Evolutionary conservation across 2,797 vertebrate species (phyloP), one percentile per base, ranked within the genome.

Genomic region (Poeciliopsis turneri): DNA sequence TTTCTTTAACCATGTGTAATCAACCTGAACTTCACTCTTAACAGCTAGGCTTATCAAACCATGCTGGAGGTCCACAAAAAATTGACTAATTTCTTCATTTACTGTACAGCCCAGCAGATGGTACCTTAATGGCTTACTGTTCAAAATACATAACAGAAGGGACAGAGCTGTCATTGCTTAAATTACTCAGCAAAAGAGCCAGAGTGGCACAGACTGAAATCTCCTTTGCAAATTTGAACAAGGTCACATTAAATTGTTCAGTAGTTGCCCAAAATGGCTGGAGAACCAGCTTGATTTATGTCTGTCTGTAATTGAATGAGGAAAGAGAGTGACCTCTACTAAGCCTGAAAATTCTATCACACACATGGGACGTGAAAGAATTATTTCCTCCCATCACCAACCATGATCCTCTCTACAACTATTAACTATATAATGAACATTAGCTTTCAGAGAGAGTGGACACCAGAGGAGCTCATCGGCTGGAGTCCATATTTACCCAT

Each of bases 161-260:
- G 39, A 75, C 51, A 30, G 91, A 89, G 89, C 90, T 89, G 91
- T 87, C 85, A 79, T 78, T 78, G 80, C 89, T 90, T 89, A 82
- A 93, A 90, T 90, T 82, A 89, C 75, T 79, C 74, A 76, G 82
- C 71, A 73, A 74, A 49, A 82, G 68, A 73, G 66, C 82, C 36
- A 79, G 46, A 68, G 74, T 75, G 80, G 76, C 81, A 82, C 76
- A 80, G 72, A 85, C 78, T 81, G 82, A 87, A 91, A 87, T 70
- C 74, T 66, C 76, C 86, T 82, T 87, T 80, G 81, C 57, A 83
- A 90, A 93, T 89, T 91, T 87, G 78, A 90, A 84, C 90, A 94
- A 93, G 92, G 93, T 93, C 92, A 89, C 78, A 76, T 90, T 88
- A 89, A 94, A 90, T 85, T 85, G 85, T 86, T 82, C 88, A 88